phyloP scores from a whole-genome alignment of 2,113 vertebrate genomes.

The Lophochroa leadbeateri region DNA sequence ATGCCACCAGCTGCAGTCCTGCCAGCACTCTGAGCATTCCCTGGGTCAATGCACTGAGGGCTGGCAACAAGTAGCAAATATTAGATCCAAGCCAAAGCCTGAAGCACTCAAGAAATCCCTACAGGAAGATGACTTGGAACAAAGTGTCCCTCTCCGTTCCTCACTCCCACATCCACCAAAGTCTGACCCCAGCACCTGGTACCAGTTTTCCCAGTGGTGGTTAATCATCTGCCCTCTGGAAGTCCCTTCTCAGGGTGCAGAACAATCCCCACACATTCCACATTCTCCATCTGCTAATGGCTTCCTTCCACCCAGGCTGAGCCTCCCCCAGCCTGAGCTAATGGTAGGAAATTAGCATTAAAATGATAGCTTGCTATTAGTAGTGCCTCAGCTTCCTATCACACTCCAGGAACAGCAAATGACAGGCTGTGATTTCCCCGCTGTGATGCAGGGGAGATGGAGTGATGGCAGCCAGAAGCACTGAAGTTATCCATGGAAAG shows the following conservation, averaged over 20 bases:
- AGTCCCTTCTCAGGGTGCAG: background rate
- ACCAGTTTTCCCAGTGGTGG: background rate
- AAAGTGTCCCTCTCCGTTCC: background rate
- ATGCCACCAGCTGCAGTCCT: background rate
- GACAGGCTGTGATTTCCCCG: constrained; percentile 67
- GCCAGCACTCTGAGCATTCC: background rate
- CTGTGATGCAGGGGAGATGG: background rate
- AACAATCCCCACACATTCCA: background rate
- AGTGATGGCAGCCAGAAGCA: background rate
- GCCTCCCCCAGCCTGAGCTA: background rate
- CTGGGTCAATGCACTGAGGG: background rate
- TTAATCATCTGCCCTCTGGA: background rate
- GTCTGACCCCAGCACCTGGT: background rate
- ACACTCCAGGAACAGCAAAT: constrained; percentile 51
- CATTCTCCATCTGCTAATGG: constrained; percentile 30
- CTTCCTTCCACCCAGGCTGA: background rate
- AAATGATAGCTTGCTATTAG: constrained; percentile 66
- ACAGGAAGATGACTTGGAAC: background rate
- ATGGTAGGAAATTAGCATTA: constrained; percentile 66
- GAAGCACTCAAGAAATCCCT: background rate
- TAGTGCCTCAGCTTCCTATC: constrained; percentile 48
- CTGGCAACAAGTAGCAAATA: background rate
- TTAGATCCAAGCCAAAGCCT: background rate
- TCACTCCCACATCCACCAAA: background rate
- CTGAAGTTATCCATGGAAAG: background rate